Base-by-base conservation (phyloP, 2,888 invertebrate genomes). In the Gibbula magus region DNA sequence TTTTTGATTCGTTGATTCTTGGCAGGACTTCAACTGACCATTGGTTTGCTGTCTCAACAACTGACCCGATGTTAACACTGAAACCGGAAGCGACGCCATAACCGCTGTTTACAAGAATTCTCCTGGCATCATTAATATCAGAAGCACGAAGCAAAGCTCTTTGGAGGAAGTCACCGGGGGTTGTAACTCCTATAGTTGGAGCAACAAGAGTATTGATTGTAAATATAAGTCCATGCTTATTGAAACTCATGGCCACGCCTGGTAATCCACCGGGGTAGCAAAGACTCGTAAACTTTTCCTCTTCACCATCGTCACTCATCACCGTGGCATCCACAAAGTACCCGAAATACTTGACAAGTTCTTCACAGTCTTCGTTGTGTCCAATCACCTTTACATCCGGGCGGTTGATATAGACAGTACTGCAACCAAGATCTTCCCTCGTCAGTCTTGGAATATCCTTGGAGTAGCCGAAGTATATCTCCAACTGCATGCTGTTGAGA, bases 361-460 rank as follows among this genome's bases (percentile, higher is more conserved):
- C 74, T 52, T 75, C 53, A 67, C 74, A 22, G 20, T 81, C 81
- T 70, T 81, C 78, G 66, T 81, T 81, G 45, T 81, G 81, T 10
- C 51, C 78, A 20, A 81, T 35, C 16, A 78, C 29, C 54, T 81
- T 81, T 0, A 81, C 45, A 25, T 81, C 54, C 20, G 81, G 81
- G 13, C 54, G 45, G 39, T 81, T 81, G n/a, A 81, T 51, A 20
- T 61, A 75, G 16, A 81, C 53, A 10, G 74, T 45, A 4, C 74
- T 78, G 52, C 81, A 81, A 10, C 81, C 81, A 2, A 51, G 35
- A n/a, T 81, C 78, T 18, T 52, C 29, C 20, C 51, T n/a, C 16
- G 51, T 39, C n/a, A 51, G 25, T 29, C 73, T 32, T 0, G 61
- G 61, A 16, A 22, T 61, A 18, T 61, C 29, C 18, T 61, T 61